Conservation (phyloP, 2,113 vertebrate genomes). For the Macheiramphus alcinus region DNA sequence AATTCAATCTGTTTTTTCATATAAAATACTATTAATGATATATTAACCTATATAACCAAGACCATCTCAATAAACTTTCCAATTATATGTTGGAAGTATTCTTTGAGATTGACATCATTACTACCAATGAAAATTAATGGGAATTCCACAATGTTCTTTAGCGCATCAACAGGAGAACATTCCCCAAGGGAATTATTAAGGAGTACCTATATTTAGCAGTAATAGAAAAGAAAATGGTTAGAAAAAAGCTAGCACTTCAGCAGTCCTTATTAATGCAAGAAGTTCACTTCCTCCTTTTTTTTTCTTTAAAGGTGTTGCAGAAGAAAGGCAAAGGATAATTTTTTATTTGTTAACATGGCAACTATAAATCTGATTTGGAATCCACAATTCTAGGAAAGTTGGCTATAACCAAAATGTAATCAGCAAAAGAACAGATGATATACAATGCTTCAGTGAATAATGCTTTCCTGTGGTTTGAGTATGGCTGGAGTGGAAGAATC, state of each 20-base stretch:
- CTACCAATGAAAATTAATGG: constrained; percentile 5
- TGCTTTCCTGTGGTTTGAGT: not conserved
- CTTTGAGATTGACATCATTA: constrained; percentile 6
- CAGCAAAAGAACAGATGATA: not conserved
- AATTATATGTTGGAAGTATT: not conserved
- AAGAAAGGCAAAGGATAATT: not conserved
- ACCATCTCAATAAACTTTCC: not conserved
- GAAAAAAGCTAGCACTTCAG: not conserved
- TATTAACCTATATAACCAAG: not conserved
- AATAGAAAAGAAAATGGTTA: not conserved
- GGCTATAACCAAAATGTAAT: not conserved
- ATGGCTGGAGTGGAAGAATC: not conserved
- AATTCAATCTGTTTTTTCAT: not conserved
- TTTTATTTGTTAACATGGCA: not conserved
- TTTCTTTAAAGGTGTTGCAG: not conserved
- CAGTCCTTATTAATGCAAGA: not conserved
- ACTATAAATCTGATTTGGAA: not conserved
- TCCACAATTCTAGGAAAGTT: not conserved
- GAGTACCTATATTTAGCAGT: not conserved
- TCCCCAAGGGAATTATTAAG: not conserved
- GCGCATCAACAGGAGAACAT: not conserved
- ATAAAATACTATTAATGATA: not conserved
- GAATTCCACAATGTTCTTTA: not conserved
- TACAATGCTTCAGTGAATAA: not conserved
- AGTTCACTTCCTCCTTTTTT: not conserved